These are phyloP conservation scores for Drosophila virilis DNA, from an alignment of 1,140 invertebrate species.

Conservation along the genomic window DNA sequence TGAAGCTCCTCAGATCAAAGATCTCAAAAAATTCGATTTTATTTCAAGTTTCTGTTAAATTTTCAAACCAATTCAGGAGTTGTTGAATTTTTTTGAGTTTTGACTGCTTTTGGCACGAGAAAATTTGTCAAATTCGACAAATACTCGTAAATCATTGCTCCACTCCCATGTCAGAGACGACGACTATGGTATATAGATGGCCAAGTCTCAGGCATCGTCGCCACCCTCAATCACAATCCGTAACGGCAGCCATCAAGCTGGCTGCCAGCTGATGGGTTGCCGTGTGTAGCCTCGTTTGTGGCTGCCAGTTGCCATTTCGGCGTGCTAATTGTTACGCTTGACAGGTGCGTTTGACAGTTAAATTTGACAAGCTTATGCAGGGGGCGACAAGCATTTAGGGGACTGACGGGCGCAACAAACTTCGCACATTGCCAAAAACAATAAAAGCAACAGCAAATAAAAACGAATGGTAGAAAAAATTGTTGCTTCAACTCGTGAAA, in stretches of 20 bases:
- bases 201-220: conserved; percentile 16
- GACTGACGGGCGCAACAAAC: conserved; percentile 1
- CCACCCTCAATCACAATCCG: conserved; percentile 14
- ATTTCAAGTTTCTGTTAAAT: too few species aligned
- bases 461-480: neutral
- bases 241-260: neutral
- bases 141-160: conserved; percentile 69
- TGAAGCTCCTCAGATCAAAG: too few species aligned
- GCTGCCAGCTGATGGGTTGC: conserved; percentile 1
- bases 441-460: neutral
- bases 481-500: neutral
- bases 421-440: conserved; percentile 6
- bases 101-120: conserved; percentile 6
- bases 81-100: conserved; percentile 6
- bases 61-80: too few species aligned
- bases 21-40: too few species aligned
- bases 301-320: conserved; percentile 55
- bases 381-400: conserved; percentile 12
- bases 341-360: conserved; percentile 81
- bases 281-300: conserved; percentile 43
- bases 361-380: conserved; percentile 58
- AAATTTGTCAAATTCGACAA: conserved; percentile 78
- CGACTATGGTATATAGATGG: neutral
- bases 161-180: conserved; percentile 1
- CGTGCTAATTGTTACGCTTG: conserved; percentile 79